A percentile compares a stretch with the other conserved stretches of the same genome.
Evolutionary conservation across 2,888 invertebrate species (phyloP).

Genomic region (Celastrina argiolus): DNA sequence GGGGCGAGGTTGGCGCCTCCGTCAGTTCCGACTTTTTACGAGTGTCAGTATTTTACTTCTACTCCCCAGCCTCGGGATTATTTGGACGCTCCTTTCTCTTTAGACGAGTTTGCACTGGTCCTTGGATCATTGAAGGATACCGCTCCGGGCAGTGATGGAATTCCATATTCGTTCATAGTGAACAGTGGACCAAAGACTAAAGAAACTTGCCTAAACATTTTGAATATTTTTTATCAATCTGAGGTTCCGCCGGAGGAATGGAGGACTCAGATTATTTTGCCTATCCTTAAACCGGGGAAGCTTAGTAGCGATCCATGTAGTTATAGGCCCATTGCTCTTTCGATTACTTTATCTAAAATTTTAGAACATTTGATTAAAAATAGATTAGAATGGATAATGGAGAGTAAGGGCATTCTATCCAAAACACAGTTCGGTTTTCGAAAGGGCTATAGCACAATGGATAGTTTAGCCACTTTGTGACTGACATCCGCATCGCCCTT

Average conservation of each 20-base stretch:
- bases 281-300: background rate
- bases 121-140: background rate
- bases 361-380: too few relatives aligned
- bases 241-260: background rate
- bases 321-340: slow-evolving; percentile 17
- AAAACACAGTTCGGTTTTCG: slow-evolving; percentile 3
- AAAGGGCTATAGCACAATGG: too few relatives aligned
- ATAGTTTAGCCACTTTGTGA: background rate
- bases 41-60: background rate
- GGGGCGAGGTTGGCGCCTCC: background rate
- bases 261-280: background rate
- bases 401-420: slow-evolving; percentile 5
- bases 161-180: background rate
- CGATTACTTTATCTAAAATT: background rate
- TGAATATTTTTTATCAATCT: background rate
- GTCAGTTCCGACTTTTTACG: background rate
- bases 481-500: background rate
- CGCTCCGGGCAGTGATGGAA: too few relatives aligned
- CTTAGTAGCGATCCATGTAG: background rate
- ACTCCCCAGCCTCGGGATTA: background rate
- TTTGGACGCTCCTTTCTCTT: background rate
- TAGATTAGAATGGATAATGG: background rate
- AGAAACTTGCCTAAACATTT: background rate
- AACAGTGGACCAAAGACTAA: background rate
- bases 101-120: background rate